These are phyloP conservation scores for Brachyptera putata DNA, from an alignment of 2,888 invertebrate genomes.

Conservation along the genomic window DNA sequence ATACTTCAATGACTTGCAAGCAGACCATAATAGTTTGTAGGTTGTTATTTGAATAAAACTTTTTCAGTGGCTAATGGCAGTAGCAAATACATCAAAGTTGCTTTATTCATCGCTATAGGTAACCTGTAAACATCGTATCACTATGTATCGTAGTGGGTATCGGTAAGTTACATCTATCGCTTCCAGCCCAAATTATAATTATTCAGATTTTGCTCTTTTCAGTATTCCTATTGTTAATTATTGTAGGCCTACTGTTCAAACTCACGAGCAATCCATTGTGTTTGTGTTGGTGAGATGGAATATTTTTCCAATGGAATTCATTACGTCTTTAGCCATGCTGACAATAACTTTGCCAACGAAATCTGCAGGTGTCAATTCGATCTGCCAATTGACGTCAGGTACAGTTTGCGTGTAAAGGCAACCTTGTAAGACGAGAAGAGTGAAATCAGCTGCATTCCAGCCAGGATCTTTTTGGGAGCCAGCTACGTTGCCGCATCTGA, in stretches of 20 bases:
- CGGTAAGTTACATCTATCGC: too few relatives aligned
- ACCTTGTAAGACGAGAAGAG: conserved; percentile 36
- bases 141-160: too few relatives aligned
- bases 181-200: too few relatives aligned
- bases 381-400: conserved; percentile 36
- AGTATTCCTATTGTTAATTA: not conserved
- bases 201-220: too few relatives aligned
- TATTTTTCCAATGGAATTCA: conserved; percentile 34
- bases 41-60: too few relatives aligned
- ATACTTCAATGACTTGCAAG: too few relatives aligned
- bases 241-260: conserved; percentile 11
- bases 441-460: conserved; percentile 37
- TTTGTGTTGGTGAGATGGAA: conserved; percentile 36
- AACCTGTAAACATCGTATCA: too few relatives aligned
- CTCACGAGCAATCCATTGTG: conserved; percentile 35
- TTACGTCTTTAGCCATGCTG: conserved; percentile 30
- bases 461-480: conserved; percentile 32
- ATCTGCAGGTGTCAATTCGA: conserved; percentile 38
- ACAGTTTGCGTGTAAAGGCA: conserved; percentile 32
- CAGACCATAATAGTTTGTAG: too few relatives aligned
- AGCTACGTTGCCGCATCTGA: conserved; percentile 37
- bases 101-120: too few relatives aligned
- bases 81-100: too few relatives aligned
- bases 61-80: too few relatives aligned
- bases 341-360: conserved; percentile 35